Evolutionary conservation across 2,797 vertebrate species (phyloP).

Genomic region (Notamacropus eugenii): DNA sequence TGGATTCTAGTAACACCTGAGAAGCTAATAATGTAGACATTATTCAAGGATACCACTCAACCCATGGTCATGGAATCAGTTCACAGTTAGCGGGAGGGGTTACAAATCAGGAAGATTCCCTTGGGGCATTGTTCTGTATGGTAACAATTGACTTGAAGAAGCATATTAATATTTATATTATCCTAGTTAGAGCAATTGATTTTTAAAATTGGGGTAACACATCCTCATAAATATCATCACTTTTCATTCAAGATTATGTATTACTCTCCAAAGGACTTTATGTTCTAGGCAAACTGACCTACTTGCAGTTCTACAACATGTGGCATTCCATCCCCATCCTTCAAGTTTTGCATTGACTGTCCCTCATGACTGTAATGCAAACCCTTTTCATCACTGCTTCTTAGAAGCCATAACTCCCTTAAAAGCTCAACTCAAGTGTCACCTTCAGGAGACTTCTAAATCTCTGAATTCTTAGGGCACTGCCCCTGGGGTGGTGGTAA

Average conservation of each 20-base stretch:
- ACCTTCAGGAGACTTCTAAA: neutral
- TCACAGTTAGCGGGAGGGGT: neutral
- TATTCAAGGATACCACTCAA: neutral
- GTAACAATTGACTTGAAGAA: neutral
- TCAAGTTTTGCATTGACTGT: neutral
- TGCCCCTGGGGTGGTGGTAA: neutral
- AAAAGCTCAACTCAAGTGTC: neutral
- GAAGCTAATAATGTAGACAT: neutral
- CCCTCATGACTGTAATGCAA: neutral
- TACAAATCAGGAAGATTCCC: neutral
- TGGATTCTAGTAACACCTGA: neutral
- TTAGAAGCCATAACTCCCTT: neutral
- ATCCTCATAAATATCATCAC: neutral
- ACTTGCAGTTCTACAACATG: neutral
- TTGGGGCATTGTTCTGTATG: neutral
- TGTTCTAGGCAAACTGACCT: neutral
- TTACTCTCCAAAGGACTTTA: neutral
- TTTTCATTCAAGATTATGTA: neutral
- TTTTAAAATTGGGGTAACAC: neutral
- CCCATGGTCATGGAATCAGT: neutral
- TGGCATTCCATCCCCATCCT: neutral
- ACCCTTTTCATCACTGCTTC: neutral
- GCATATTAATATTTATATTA: neutral
- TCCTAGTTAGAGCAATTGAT: neutral
- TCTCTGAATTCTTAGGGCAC: neutral